These are phyloP conservation scores for Narcine bancroftii DNA, from an alignment of 2,113 vertebrate genomes.

Conservation along the genomic window DNA sequence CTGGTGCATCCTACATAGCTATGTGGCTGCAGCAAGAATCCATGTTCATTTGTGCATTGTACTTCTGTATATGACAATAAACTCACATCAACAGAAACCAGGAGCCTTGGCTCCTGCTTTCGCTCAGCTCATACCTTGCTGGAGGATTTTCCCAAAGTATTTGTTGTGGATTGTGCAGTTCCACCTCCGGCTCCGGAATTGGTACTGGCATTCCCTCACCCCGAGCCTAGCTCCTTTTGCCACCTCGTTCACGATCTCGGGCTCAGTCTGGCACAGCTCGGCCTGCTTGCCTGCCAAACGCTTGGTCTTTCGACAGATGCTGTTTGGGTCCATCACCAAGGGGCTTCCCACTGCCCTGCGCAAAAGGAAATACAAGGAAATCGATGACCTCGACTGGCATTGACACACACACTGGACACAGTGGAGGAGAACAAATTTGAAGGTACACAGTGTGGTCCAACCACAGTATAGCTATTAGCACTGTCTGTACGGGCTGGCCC, in stretches of 20 bases:
- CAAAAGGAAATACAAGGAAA: constrained; percentile 45
- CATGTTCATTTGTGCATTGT: no score
- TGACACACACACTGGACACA: no score
- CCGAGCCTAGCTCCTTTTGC: constrained; percentile 86
- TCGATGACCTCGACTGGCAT: neutral
- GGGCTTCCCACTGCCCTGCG: constrained; percentile 93
- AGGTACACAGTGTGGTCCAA: no score
- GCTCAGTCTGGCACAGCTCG: constrained; percentile 87
- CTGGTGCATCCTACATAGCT: no score
- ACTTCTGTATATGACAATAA: no score
- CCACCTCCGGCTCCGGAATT: constrained; percentile 92
- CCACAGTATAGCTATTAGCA: no score
- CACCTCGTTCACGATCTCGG: constrained; percentile 85
- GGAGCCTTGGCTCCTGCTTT: neutral
- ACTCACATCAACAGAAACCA: no score
- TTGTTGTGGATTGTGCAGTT: constrained; percentile 97
- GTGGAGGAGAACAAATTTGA: no score
- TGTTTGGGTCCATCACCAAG: constrained; percentile 94
- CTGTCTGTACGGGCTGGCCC: no score
- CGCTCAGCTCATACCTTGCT: constrained; percentile 69
- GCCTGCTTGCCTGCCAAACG: constrained; percentile 84
- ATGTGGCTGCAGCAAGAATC: no score
- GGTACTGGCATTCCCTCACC: constrained; percentile 87
- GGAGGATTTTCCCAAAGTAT: constrained; percentile 89
- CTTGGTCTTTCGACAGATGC: constrained; percentile 93